phyloP scores from a whole-genome alignment of 1,140 invertebrate species.

The Phymastichus coffea region DNA sequence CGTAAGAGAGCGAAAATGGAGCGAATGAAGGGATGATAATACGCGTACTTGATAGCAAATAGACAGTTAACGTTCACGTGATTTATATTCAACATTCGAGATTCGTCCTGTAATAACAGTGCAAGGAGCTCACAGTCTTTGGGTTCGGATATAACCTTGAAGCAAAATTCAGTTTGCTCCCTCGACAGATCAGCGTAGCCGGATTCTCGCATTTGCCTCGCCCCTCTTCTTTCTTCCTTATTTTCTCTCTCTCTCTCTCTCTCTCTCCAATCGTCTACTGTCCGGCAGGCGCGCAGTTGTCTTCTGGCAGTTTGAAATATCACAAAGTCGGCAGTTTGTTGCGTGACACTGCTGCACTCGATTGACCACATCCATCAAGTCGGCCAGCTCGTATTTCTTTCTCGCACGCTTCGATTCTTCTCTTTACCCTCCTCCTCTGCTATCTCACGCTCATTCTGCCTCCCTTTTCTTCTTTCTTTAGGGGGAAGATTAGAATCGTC shows the following conservation, averaged over 20 bases:
- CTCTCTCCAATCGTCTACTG: not conserved
- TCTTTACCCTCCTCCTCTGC: no score
- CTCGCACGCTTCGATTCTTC: no score
- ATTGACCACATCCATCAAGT: constrained; percentile 7
- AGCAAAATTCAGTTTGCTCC: not conserved
- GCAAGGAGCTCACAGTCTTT: no score
- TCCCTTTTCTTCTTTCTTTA: no score
- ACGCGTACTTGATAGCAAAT: no score
- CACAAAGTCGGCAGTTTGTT: constrained; percentile 1
- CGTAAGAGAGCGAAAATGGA: no score
- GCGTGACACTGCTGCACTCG: not conserved
- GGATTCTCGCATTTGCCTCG: not conserved
- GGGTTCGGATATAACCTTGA: constrained; percentile 1
- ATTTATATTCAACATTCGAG: no score
- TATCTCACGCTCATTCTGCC: no score
- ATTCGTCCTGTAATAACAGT: no score
- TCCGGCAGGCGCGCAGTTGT: not conserved
- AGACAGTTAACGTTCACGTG: no score
- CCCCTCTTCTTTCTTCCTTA: not conserved
- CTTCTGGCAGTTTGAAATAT: constrained; percentile 3
- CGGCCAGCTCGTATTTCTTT: not conserved
- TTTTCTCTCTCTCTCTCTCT: not conserved
- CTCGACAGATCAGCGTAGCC: not conserved
- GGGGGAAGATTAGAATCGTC: no score
- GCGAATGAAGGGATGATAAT: no score